A percentile compares a stretch with the other conserved stretches of the same genome.
phyloP scores from a whole-genome alignment of 2,113 vertebrate genomes.

The Sorex araneus region DNA sequence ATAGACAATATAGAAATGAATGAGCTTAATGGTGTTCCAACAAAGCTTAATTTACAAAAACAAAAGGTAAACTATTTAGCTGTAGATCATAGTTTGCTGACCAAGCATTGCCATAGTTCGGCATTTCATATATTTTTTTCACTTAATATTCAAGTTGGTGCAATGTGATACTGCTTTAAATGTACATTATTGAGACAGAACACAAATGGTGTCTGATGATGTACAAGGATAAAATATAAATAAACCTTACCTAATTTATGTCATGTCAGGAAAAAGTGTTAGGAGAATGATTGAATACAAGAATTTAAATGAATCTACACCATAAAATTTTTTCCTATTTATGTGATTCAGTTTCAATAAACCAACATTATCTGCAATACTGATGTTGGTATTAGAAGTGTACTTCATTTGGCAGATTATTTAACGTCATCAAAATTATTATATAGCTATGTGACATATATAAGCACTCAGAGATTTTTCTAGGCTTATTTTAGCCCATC shows the following conservation, averaged over 20 bases:
- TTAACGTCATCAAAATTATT: neutral
- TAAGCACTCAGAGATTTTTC: neutral
- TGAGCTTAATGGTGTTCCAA: neutral
- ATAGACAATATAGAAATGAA: neutral
- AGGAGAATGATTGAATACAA: neutral
- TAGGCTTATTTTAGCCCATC: neutral
- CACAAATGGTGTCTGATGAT: neutral
- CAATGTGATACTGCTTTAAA: neutral
- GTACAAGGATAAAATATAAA: neutral
- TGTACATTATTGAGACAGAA: neutral
- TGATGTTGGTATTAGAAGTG: neutral
- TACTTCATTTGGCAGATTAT: neutral
- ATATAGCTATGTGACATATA: neutral
- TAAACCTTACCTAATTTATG: neutral
- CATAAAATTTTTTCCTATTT: neutral
- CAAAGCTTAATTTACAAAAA: conserved; percentile 15
- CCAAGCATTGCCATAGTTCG: neutral
- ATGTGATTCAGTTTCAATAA: neutral
- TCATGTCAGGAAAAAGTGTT: neutral
- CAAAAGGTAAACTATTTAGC: neutral
- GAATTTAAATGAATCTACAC: neutral
- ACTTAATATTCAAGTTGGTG: neutral
- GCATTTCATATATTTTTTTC: neutral
- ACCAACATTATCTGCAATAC: neutral
- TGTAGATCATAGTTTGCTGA: neutral